Evolutionary conservation across 2,888 invertebrate genomes (phyloP).

Genomic region (Athripsodes cinereus): DNA sequence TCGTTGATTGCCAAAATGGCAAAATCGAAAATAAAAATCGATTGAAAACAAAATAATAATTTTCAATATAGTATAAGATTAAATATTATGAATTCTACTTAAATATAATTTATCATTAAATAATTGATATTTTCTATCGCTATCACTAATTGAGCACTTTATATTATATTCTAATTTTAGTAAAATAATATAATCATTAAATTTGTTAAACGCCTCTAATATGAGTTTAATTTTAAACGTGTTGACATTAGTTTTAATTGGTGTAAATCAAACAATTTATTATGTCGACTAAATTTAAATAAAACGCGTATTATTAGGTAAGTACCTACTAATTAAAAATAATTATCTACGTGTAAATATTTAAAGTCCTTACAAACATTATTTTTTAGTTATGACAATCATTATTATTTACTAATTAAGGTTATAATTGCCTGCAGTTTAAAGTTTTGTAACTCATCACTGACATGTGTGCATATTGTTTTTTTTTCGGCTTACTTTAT

Average conservation of each 20-base stretch:
- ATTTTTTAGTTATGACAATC: no score
- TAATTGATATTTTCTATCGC: not conserved
- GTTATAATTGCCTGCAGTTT: not conserved
- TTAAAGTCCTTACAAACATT: no score
- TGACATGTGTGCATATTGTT: slow-evolving; percentile 2
- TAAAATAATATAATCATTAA: not conserved
- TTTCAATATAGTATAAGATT: not conserved
- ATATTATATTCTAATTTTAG: not conserved
- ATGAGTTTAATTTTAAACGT: not conserved
- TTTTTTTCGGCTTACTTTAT: not conserved
- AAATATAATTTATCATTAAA: not conserved
- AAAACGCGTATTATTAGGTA: no score
- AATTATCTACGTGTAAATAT: no score
- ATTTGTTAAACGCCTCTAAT: not conserved
- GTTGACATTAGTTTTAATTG: not conserved
- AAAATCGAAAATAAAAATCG: not conserved
- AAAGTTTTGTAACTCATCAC: not conserved
- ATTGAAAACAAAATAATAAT: not conserved
- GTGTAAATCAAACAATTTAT: no score
- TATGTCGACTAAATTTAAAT: no score
- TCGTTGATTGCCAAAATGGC: slow-evolving; percentile 2
- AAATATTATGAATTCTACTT: not conserved
- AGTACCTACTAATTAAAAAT: no score
- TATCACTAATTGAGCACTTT: not conserved
- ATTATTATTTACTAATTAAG: not conserved